Base-by-base conservation (phyloP, 2,888 invertebrate species). In the Leptinotarsa rubiginosa region DNA sequence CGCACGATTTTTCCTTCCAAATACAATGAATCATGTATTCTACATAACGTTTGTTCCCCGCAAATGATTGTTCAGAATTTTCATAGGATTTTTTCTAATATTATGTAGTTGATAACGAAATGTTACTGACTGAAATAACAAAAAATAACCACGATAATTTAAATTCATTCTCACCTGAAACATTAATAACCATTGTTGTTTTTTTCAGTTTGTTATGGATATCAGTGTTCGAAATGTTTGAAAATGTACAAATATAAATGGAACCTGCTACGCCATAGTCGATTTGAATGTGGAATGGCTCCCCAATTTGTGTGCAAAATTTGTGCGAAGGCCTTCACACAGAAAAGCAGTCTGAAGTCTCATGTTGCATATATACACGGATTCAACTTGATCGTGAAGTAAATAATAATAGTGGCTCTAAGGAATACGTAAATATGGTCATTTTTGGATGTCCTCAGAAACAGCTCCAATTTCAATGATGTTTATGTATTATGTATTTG, bases 281-380 rank as follows among this genome's bases (percentile, higher is more conserved):
- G 91, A 82, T 92, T 92, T 84, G 94, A 94, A 86, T 94, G 85
- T 73, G 84, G 83, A 10, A 81, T 80, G 41, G 79, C 82, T 3
- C 83, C 84, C 3, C 84, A 83, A 68, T 84, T 85, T 73, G 75
- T 76, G 31, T 85, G 85, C 66, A 79, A 78, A 31, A 75, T 84
- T 65, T 84, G 84, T 69, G 72, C 74, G 16, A 85, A 82, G 69
- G 80, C 82, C 7, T 85, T 83, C 74, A 84, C 84, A 2, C 83
- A 83, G 74, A 83, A 84, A 69, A 78, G 79, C 54, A 83, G 81
- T 25, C 79, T 83, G 10, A 81, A 82, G 49, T 79, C 79, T 47
- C 81, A 81, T 64, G 79, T 81, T 3, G 80, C 79, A 16, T 81
- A 80, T 49, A 78, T 79, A 5, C 81, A 81, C 66, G 81, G 81